These are phyloP conservation scores for Aspidapion aeneum DNA, from an alignment of 2,888 invertebrate species.

Conservation along the genomic window DNA sequence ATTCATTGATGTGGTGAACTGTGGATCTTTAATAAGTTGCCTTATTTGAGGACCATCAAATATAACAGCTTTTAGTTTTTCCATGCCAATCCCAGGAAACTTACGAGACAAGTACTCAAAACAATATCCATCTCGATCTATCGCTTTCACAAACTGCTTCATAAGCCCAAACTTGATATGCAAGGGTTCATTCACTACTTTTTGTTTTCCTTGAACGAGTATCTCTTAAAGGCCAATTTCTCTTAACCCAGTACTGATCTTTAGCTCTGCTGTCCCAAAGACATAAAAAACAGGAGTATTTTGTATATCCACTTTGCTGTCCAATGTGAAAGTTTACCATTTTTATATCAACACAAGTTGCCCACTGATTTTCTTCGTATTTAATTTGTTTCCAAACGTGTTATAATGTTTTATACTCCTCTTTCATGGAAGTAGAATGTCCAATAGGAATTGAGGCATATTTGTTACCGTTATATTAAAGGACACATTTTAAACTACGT, in stretches of 20 bases:
- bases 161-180: too few relatives aligned
- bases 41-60: too few relatives aligned
- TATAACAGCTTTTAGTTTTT: too few relatives aligned
- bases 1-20: too few relatives aligned
- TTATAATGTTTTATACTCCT: constrained; percentile 17
- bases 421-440: constrained; percentile 19
- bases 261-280: constrained; percentile 31
- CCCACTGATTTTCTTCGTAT: constrained; percentile 15
- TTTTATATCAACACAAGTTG: constrained; percentile 17
- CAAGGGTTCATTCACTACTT: background rate
- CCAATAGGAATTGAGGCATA: constrained; percentile 23
- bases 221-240: background rate
- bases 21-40: too few relatives aligned
- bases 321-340: constrained; percentile 26
- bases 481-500: constrained; percentile 25
- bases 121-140: too few relatives aligned
- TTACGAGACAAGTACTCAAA: too few relatives aligned
- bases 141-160: too few relatives aligned
- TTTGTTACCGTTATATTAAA: constrained; percentile 25
- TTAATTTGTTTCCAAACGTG: constrained; percentile 19
- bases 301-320: constrained; percentile 29
- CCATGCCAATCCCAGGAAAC: too few relatives aligned
- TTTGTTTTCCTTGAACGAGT: background rate
- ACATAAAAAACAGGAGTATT: constrained; percentile 30
- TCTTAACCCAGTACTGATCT: constrained; percentile 22